These are phyloP conservation scores for Tetranychus piercei DNA, from an alignment of 2,888 invertebrate species.

Conservation along the genomic window DNA sequence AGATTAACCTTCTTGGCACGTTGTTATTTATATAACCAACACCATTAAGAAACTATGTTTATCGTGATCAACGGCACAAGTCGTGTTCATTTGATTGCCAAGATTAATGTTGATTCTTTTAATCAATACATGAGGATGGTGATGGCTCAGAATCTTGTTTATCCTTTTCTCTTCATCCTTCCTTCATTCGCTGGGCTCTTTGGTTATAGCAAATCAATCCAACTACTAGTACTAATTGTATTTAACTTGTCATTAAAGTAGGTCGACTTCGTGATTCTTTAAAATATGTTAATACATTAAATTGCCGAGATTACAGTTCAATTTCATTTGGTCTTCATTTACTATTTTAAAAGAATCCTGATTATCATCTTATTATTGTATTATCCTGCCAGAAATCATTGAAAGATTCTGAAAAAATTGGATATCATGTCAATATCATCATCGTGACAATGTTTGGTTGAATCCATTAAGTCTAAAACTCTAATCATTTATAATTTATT, in stretches of 20 bases:
- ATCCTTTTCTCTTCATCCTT: neutral
- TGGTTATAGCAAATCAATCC: neutral
- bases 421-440: too few species aligned
- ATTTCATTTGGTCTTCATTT: too few species aligned
- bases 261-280: neutral
- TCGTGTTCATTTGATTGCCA: neutral
- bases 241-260: neutral
- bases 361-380: too few species aligned
- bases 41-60: neutral
- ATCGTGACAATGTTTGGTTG: too few species aligned
- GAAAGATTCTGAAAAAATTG: too few species aligned
- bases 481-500: too few species aligned
- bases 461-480: too few species aligned
- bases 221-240: neutral
- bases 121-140: neutral
- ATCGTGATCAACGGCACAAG: neutral
- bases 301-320: too few species aligned
- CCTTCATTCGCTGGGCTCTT: neutral
- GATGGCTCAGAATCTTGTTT: neutral
- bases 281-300: too few species aligned
- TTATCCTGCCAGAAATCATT: too few species aligned
- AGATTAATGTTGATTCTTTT: neutral
- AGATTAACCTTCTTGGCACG: neutral
- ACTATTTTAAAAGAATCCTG: too few species aligned
- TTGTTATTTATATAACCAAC: neutral